Conservation (phyloP, 2,113 vertebrate genomes). For the Elephantulus edwardii region DNA sequence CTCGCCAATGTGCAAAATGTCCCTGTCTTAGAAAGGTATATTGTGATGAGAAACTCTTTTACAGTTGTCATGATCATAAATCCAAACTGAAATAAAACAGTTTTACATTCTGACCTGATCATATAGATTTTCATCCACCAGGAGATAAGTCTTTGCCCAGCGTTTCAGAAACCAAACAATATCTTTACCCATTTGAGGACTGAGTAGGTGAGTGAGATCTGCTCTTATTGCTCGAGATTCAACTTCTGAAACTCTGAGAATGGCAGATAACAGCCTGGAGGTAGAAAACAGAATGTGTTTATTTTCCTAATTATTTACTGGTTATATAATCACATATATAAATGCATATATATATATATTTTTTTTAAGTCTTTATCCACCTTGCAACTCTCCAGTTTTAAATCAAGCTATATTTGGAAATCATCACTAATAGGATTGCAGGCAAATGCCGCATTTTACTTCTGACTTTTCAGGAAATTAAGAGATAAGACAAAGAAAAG, state of each 20-base stretch:
- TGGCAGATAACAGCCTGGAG: conserved; percentile 93
- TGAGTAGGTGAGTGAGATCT: conserved; percentile 93
- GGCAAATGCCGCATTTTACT: not conserved
- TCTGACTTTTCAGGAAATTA: conserved; percentile 16
- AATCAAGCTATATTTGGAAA: not conserved
- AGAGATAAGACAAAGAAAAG: not conserved
- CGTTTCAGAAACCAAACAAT: conserved; percentile 98
- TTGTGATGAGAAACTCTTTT: not conserved
- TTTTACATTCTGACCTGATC: conserved; percentile 89
- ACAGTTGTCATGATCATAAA: not conserved
- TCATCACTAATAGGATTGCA: not conserved
- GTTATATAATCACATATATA: not conserved
- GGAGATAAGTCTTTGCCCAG: conserved; percentile 97
- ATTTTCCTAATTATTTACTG: not conserved
- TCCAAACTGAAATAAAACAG: not conserved
- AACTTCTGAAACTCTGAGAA: conserved; percentile 97
- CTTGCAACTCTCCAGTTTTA: conserved; percentile 25
- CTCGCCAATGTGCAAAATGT: not conserved
- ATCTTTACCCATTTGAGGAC: conserved; percentile 99
- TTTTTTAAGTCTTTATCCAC: not conserved
- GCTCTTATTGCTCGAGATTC: conserved; percentile 97
- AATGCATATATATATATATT: too few relatives aligned
- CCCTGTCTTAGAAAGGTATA: not conserved
- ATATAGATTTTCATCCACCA: conserved; percentile 98
- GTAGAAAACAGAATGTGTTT: conserved; percentile 72